These are phyloP conservation scores for Brachyhypopomus occidentalis DNA, from an alignment of 2,113 vertebrate genomes.

Conservation along the genomic window DNA sequence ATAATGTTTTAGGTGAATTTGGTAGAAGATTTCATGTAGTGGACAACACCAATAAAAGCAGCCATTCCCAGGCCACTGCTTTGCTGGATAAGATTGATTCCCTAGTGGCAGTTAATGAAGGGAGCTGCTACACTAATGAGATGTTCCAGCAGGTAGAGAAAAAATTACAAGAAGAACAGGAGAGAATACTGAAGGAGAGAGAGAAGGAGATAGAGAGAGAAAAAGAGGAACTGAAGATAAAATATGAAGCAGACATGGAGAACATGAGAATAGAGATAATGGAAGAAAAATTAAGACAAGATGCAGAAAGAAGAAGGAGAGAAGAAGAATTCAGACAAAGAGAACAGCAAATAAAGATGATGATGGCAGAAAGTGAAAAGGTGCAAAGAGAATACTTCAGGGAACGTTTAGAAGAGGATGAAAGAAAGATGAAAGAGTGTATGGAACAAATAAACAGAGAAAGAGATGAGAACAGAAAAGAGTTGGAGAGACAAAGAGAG, in stretches of 20 bases:
- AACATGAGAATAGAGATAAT: background rate
- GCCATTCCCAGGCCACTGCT: slow-evolving; percentile 35
- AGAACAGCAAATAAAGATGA: no score
- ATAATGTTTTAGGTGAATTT: no score
- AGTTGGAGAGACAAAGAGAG: slow-evolving; percentile 75
- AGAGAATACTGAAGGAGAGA: background rate
- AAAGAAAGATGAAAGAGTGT: background rate
- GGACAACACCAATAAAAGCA: no score
- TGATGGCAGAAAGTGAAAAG: background rate
- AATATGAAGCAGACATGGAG: background rate
- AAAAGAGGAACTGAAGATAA: background rate
- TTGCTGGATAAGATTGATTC: slow-evolving; percentile 60
- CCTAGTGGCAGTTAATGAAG: slow-evolving; percentile 46
- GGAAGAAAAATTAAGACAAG: background rate
- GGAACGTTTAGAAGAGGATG: background rate
- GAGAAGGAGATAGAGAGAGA: background rate
- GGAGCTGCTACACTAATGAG: slow-evolving; percentile 53
- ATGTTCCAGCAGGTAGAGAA: slow-evolving; percentile 54
- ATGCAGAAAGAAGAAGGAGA: background rate
- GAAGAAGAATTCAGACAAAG: background rate
- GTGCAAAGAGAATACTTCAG: background rate
- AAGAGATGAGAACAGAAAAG: background rate
- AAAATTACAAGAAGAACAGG: background rate
- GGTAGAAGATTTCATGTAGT: no score
- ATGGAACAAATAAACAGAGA: background rate